Conservation (phyloP, 2,797 vertebrate genomes). For the Hapalemur alaotrensis region DNA sequence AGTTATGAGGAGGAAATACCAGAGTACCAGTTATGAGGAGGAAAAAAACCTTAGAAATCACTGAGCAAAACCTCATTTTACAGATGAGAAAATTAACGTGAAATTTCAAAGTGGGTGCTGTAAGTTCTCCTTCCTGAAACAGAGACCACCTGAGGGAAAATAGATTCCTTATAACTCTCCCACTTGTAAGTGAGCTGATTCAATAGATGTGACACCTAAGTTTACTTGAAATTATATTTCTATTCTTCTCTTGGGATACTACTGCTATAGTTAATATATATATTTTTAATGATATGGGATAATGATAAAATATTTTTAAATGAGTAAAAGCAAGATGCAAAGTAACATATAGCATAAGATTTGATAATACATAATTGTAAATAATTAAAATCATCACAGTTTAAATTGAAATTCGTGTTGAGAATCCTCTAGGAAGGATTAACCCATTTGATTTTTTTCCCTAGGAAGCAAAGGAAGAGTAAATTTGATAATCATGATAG, state of each 20-base stretch:
- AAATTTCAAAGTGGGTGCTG: neutral
- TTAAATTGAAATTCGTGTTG: neutral
- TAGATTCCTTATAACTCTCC: neutral
- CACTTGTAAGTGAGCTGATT: neutral
- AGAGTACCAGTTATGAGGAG: neutral
- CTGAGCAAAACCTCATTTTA: neutral
- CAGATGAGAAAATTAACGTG: neutral
- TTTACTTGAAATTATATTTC: neutral
- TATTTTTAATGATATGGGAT: neutral
- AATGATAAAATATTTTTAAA: neutral
- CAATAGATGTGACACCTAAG: accelerated
- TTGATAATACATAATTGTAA: neutral
- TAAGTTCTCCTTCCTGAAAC: neutral
- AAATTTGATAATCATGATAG: neutral
- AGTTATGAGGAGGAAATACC: neutral
- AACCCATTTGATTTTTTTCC: neutral
- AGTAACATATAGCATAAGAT: neutral
- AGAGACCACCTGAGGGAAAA: neutral
- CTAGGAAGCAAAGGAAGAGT: neutral
- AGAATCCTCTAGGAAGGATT: neutral
- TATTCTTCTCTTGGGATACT: neutral
- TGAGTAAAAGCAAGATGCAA: neutral
- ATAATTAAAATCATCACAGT: neutral
- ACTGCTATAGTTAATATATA: neutral
- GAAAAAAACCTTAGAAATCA: neutral